Conservation (phyloP, 2,888 invertebrate species). For the Oegoconia quadripuncta region DNA sequence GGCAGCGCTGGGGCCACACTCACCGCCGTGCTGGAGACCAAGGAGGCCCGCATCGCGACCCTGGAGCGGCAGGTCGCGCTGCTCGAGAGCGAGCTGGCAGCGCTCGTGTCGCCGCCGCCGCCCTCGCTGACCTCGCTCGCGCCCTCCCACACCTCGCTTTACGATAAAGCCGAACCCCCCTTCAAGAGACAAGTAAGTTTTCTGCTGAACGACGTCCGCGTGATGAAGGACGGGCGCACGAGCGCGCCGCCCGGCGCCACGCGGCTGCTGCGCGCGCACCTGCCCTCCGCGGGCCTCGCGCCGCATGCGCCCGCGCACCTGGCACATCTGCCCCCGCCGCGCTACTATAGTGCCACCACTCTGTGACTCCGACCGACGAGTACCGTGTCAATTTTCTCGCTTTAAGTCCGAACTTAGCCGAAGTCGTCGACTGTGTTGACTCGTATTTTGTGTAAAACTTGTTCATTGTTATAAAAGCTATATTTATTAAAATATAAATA, state of each 20-base stretch:
- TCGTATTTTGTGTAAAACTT: conserved; percentile 72
- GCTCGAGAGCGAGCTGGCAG: conserved; percentile 86
- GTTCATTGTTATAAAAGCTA: conserved; percentile 73
- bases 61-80: conserved; percentile 91
- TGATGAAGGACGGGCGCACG: conserved; percentile 84
- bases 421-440: conserved; percentile 65
- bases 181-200: conserved; percentile 92
- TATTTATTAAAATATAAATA: conserved; percentile 62
- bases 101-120: conserved; percentile 71
- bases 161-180: conserved; percentile 82
- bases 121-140: conserved; percentile 69
- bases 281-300: conserved; percentile 36
- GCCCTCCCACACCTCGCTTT: conserved; percentile 78
- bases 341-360: conserved; percentile 63
- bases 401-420: conserved; percentile 70
- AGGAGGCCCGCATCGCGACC: conserved; percentile 92
- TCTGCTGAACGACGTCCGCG: conserved; percentile 88
- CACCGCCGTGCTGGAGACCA: conserved; percentile 89
- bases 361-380: conserved; percentile 47
- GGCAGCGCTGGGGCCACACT: conserved; percentile 82
- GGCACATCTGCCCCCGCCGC: conserved; percentile 33
- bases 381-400: conserved; percentile 73
- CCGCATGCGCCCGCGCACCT: conserved; percentile 36
- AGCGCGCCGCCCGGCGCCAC: conserved; percentile 51
- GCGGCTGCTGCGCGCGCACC: conserved; percentile 29